Base-by-base conservation (phyloP, 2,113 vertebrate species). In the Eubucco bourcierii region DNA sequence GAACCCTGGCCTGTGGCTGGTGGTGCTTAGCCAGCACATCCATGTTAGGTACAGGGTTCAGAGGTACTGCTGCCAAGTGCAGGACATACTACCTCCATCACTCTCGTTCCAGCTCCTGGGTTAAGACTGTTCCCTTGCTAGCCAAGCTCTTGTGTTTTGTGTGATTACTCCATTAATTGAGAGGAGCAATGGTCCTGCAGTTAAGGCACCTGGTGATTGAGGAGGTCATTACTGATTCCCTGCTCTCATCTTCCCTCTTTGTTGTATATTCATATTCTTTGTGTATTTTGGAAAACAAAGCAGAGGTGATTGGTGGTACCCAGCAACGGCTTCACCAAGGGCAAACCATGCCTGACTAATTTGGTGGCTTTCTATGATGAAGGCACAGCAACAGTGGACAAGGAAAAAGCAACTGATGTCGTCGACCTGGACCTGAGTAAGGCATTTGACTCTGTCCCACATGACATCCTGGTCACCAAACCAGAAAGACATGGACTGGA, bases 31-130 rank as follows among this genome's bases (percentile, higher is more conserved):
- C 31, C 63, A 53, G 50, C 34, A 4, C 7, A 15, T 16, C 46
- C 60, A 20, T 0, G 0, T 6, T 2, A 21, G 34, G 41, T 21
- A 8, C 24, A 3, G 0, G 1, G 10, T 12, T 88, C 41, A 55
- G 39, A 46, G 24, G 7, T 27, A 10, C 7, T 12, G 39, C 9
- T 28, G 15, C 21, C 31, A 15, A 0, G 1, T 7, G 31, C 11
- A 10, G 27, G 25, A 65, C 53, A 60, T 12, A 27, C 17, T 24
- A 6, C 16, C 63, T 46, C 28, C n/a, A 12, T 19, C 64, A 27
- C 37, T 19, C 52, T 66, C 44, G 8, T 10, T 46, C 70, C 10
- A 34, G 28, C 50, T 78, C 7, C 3, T 17, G 37, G 41, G 6
- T 39, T 68, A 34, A 34, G 24, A n/a, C 56, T 84, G 44, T 60